Percentiles rank a stretch among this genome's conserved stretches.
These are phyloP conservation scores for Acrobasis repandana DNA, from an alignment of 2,888 invertebrate species.

Conservation along the genomic window DNA sequence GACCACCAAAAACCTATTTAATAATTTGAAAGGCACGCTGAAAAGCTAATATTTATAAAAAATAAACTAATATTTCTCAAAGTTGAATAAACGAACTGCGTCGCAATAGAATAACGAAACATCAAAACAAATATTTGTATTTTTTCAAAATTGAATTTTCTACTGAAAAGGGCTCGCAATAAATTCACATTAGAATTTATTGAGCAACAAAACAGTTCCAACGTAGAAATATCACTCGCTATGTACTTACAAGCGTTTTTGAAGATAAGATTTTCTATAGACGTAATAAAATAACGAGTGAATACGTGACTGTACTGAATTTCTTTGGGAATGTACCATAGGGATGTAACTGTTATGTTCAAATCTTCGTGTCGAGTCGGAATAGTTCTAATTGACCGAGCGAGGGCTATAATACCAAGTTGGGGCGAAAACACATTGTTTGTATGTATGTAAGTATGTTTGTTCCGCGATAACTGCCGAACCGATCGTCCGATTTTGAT, in stretches of 20 bases:
- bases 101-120: not conserved
- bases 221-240: not conserved
- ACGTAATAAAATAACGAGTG: constrained; percentile 9
- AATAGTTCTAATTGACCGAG: no score
- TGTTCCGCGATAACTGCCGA: no score
- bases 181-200: not conserved
- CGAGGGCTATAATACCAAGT: no score
- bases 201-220: not conserved
- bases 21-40: no score
- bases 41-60: not conserved
- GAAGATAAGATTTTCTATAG: constrained; percentile 1
- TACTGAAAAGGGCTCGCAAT: not conserved
- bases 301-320: constrained; percentile 8
- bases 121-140: not conserved
- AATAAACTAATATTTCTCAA: not conserved
- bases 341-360: not conserved
- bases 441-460: no score
- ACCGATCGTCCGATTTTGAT: no score
- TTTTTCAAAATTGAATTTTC: not conserved
- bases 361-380: no score
- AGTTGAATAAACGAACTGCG: not conserved
- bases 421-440: no score
- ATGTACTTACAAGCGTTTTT: not conserved
- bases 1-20: no score
- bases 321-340: constrained; percentile 1